Conservation (phyloP, 1,140 invertebrate species). For the Drosophila kikkawai region DNA sequence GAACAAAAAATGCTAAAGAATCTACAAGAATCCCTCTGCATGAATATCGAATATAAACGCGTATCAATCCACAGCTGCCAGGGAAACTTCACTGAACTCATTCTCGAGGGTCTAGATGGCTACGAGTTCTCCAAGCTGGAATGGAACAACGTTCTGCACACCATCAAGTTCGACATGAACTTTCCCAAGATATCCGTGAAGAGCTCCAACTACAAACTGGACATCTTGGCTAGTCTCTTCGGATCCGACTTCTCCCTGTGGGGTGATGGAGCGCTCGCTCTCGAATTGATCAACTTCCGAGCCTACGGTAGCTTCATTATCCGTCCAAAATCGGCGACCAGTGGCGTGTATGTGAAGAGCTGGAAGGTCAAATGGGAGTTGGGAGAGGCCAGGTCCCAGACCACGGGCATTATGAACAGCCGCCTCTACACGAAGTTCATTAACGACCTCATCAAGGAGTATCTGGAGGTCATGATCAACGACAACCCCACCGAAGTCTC, state of each 20-base stretch:
- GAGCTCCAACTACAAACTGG: slow-evolving; percentile 62
- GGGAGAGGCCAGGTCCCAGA: slow-evolving; percentile 57
- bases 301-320: slow-evolving; percentile 71
- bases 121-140: slow-evolving; percentile 65
- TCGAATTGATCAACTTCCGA: slow-evolving; percentile 62
- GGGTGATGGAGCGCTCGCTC: slow-evolving; percentile 61
- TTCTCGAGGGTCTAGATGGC: slow-evolving; percentile 64
- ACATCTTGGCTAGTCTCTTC: slow-evolving; percentile 47
- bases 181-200: slow-evolving; percentile 57
- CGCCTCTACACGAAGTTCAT: slow-evolving; percentile 53
- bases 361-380: slow-evolving; percentile 68
- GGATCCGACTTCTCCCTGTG: slow-evolving; percentile 38
- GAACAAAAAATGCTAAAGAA: not conserved
- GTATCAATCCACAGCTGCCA: slow-evolving; percentile 34
- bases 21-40: not conserved
- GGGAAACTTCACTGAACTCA: slow-evolving; percentile 69
- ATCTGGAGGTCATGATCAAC: slow-evolving; percentile 62
- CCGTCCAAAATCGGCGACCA: slow-evolving; percentile 45
- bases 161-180: slow-evolving; percentile 70
- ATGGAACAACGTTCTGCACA: slow-evolving; percentile 69
- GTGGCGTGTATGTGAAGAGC: slow-evolving; percentile 44
- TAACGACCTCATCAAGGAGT: slow-evolving; percentile 67
- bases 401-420: slow-evolving; percentile 64
- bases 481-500: slow-evolving; percentile 66
- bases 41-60: not conserved